Conservation (phyloP, 2,888 invertebrate genomes). For the Apamea sordens region DNA sequence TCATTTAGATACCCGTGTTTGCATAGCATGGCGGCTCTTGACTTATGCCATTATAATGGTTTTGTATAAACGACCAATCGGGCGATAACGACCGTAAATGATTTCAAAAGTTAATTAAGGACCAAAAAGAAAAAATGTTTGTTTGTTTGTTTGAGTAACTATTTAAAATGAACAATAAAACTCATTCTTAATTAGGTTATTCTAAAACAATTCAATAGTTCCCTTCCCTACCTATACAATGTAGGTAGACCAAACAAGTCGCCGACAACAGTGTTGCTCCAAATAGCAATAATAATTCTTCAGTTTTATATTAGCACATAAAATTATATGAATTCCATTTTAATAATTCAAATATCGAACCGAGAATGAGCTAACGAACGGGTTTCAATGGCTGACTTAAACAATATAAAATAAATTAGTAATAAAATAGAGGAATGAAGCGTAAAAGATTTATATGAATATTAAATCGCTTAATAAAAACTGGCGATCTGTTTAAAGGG, state of each 20-base stretch:
- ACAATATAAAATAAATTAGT: constrained; percentile 74
- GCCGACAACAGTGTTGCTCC: constrained; percentile 43
- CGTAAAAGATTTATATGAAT: constrained; percentile 84
- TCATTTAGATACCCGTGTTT: constrained; percentile 63
- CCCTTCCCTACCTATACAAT: neutral
- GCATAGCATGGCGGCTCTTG: constrained; percentile 23
- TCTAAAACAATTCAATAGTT: constrained; percentile 3
- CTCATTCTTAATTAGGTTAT: constrained; percentile 28
- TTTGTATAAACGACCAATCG: constrained; percentile 56
- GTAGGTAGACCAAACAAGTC: constrained; percentile 27
- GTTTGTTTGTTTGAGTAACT: constrained; percentile 30
- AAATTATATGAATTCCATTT: constrained; percentile 58
- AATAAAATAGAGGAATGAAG: constrained; percentile 83
- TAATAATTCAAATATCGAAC: constrained; percentile 56
- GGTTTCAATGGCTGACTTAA: constrained; percentile 60
- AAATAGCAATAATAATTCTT: constrained; percentile 46
- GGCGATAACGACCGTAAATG: constrained; percentile 58
- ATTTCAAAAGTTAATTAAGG: constrained; percentile 45
- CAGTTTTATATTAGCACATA: constrained; percentile 60
- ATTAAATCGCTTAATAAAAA: constrained; percentile 84
- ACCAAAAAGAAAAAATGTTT: constrained; percentile 17
- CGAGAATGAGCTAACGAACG: constrained; percentile 56
- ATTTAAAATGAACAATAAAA: constrained; percentile 10
- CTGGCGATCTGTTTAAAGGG: constrained; percentile 82
- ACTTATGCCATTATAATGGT: constrained; percentile 60